Evolutionary conservation across 2,797 vertebrate genomes (phyloP).

Genomic region (Psittacula echo): DNA sequence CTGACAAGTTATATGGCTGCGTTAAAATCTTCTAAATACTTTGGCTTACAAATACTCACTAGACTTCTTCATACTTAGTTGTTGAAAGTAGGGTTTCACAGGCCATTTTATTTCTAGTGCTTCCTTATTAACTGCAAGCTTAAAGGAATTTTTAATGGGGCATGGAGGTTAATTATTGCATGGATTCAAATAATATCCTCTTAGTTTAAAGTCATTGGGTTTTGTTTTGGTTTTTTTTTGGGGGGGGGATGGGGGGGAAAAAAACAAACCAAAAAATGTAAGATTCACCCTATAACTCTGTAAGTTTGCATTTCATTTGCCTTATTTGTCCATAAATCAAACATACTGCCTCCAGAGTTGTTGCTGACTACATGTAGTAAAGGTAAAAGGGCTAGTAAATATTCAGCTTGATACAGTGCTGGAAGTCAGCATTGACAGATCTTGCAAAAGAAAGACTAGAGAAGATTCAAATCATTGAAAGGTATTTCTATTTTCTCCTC

Average conservation of each 20-base stretch:
- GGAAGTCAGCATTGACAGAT: background rate
- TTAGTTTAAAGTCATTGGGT: background rate
- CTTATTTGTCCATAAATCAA: background rate
- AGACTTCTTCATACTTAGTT: background rate
- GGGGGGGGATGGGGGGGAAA: background rate
- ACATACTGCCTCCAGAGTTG: fast-evolving
- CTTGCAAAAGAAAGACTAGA: background rate
- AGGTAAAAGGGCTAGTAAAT: background rate
- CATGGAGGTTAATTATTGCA: background rate
- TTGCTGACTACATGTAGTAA: background rate
- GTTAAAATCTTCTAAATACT: background rate
- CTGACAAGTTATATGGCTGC: background rate
- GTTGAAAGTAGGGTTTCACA: background rate
- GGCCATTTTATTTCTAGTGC: background rate
- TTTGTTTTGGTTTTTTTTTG: background rate
- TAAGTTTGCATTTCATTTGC: background rate
- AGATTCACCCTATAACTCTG: background rate
- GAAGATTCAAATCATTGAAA: background rate
- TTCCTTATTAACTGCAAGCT: background rate
- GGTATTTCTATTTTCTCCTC: background rate
- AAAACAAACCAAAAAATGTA: background rate
- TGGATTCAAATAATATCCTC: background rate
- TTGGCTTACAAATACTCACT: background rate
- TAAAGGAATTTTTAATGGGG: background rate
- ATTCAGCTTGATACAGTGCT: background rate